Conservation (phyloP, 2,113 vertebrate species). For the Zeus faber region DNA sequence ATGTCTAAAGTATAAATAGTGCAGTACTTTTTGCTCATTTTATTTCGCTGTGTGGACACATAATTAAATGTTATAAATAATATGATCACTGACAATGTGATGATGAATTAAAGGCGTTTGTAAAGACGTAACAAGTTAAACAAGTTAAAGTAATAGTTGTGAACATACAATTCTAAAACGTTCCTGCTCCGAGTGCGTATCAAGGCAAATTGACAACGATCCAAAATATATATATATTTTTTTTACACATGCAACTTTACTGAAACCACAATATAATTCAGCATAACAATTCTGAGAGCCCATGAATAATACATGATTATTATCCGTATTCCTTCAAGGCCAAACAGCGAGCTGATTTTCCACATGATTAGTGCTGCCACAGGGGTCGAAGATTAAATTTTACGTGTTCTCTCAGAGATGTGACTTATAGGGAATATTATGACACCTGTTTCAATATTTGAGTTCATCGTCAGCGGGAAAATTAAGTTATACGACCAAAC, state of each 20-base stretch:
- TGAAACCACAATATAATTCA: not conserved
- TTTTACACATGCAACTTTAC: not conserved
- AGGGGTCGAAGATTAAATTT: constrained; percentile 22
- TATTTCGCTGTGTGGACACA: not conserved
- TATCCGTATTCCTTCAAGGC: not conserved
- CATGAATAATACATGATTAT: constrained; percentile 1
- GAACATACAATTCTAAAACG: too few species aligned
- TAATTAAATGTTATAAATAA: not conserved
- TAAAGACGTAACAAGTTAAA: too few species aligned
- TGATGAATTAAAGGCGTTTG: too few species aligned
- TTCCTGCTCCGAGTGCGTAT: constrained; percentile 3
- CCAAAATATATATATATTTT: not conserved
- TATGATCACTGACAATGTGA: too few species aligned
- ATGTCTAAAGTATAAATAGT: too few species aligned
- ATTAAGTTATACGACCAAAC: constrained; percentile 31
- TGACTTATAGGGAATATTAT: constrained; percentile 25
- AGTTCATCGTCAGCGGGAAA: constrained; percentile 39
- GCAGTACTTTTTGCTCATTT: too few species aligned
- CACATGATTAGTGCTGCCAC: constrained; percentile 6
- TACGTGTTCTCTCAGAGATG: constrained; percentile 19
- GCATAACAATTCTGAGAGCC: not conserved
- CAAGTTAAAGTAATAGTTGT: too few species aligned
- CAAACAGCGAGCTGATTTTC: not conserved
- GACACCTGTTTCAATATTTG: constrained; percentile 50
- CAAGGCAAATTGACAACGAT: not conserved